Conservation (phyloP, 23 tunicate species). For the Corella eumyota region DNA sequence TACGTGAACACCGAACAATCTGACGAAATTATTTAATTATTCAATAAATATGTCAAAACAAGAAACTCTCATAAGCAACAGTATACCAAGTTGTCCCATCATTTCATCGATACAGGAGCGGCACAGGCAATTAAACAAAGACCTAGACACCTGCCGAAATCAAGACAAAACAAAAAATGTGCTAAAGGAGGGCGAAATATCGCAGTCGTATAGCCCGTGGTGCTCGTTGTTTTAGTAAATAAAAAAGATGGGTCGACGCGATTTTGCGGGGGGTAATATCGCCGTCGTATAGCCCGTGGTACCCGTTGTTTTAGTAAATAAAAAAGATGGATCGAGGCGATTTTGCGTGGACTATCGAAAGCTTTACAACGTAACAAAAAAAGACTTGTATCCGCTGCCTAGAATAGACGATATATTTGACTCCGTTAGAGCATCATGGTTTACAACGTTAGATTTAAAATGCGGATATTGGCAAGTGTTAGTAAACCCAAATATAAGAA, state of each 20-base stretch:
- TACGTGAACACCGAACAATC: too few relatives aligned
- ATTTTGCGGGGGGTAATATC: too few relatives aligned
- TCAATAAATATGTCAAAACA: too few relatives aligned
- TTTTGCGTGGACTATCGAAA: slow-evolving; percentile 14
- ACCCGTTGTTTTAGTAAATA: slow-evolving; percentile 5
- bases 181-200: slow-evolving; percentile 6
- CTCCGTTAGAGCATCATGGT: neutral
- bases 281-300: too few relatives aligned
- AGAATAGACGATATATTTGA: slow-evolving; percentile 1
- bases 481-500: neutral
- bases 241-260: too few relatives aligned
- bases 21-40: too few relatives aligned
- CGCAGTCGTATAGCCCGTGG: slow-evolving; percentile 14
- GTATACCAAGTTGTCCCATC: too few relatives aligned
- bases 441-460: slow-evolving; percentile 7
- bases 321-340: slow-evolving; percentile 11
- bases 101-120: slow-evolving; percentile 2
- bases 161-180: neutral
- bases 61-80: too few relatives aligned
- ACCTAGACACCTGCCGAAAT: neutral
- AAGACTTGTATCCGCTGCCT: slow-evolving; percentile 19
- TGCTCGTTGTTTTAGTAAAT: too few relatives aligned
- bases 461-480: slow-evolving; percentile 13
- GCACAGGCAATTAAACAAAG: neutral
- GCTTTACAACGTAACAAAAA: slow-evolving; percentile 5